Evolutionary conservation across 2,888 invertebrate species (phyloP).

Genomic region (Lasioglossum lativentre): DNA sequence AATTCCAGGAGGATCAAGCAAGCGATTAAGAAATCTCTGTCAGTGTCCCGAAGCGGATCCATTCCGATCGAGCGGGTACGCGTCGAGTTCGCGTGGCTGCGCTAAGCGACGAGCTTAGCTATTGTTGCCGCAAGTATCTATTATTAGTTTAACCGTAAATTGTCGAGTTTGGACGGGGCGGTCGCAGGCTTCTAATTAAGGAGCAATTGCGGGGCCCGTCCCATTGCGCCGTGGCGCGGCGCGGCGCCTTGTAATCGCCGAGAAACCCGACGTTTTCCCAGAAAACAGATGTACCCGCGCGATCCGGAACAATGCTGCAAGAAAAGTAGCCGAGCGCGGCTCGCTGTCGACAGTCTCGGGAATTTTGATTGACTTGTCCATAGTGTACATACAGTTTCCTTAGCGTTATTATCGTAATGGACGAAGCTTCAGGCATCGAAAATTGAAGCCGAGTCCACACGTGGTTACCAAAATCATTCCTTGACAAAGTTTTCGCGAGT

Average conservation of each 20-base stretch:
- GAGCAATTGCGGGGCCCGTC: constrained; percentile 25
- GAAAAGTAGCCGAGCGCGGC: neutral
- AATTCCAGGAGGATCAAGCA: neutral
- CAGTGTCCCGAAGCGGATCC: neutral
- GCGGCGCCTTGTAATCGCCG: constrained; percentile 24
- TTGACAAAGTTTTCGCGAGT: neutral
- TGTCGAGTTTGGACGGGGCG: neutral
- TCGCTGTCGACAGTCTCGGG: neutral
- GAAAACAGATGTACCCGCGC: constrained; percentile 34
- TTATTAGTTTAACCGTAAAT: constrained; percentile 31
- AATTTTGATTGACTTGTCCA: constrained; percentile 6
- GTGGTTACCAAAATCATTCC: neutral
- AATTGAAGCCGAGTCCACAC: neutral
- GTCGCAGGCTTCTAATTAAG: constrained; percentile 26
- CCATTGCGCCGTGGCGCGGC: constrained; percentile 16
- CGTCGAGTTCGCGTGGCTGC: neutral
- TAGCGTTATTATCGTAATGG: neutral
- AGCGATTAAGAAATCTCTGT: constrained; percentile 6
- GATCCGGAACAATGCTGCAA: constrained; percentile 11
- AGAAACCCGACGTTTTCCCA: constrained; percentile 27
- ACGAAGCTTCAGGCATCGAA: neutral
- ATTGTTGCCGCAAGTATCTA: constrained; percentile 20
- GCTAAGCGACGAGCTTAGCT: neutral
- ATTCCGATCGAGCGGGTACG: neutral
- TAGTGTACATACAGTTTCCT: constrained; percentile 35